These are phyloP conservation scores for Cichladusa arquata DNA, from an alignment of 2,113 vertebrate genomes.

Conservation along the genomic window DNA sequence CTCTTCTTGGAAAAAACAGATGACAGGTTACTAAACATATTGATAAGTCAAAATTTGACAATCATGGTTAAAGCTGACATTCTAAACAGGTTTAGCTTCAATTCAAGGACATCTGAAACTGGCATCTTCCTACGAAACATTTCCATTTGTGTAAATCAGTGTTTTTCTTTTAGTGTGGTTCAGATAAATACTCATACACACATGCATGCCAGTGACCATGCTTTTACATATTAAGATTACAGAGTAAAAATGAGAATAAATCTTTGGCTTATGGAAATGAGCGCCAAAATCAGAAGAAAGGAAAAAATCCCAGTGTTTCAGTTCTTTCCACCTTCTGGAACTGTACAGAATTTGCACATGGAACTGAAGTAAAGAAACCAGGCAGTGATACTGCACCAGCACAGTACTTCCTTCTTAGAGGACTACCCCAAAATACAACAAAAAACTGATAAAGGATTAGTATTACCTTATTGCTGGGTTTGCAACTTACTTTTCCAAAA, in stretches of 20 bases:
- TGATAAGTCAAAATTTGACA: not conserved
- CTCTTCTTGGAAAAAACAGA: not conserved
- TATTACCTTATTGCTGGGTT: not conserved
- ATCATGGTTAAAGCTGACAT: not conserved
- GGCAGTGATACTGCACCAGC: not conserved
- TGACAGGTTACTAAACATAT: not conserved
- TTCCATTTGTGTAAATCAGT: rapidly evolving
- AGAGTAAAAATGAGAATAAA: not conserved
- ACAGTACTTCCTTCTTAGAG: not conserved
- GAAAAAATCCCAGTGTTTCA: not conserved
- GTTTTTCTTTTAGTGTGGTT: not conserved
- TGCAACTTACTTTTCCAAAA: not conserved
- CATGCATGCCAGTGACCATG: not conserved
- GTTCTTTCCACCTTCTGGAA: not conserved
- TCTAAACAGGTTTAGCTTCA: not conserved
- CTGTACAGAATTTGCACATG: not conserved
- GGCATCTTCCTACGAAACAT: not conserved
- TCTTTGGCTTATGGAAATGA: not conserved
- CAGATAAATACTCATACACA: not conserved
- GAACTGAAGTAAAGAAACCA: not conserved
- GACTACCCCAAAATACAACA: not conserved
- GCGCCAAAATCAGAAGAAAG: not conserved
- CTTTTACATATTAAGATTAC: not conserved
- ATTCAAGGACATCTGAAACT: not conserved
- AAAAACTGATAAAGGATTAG: not conserved